Conservation (phyloP, 2,113 vertebrate species). For the Cebidichthys violaceus region DNA sequence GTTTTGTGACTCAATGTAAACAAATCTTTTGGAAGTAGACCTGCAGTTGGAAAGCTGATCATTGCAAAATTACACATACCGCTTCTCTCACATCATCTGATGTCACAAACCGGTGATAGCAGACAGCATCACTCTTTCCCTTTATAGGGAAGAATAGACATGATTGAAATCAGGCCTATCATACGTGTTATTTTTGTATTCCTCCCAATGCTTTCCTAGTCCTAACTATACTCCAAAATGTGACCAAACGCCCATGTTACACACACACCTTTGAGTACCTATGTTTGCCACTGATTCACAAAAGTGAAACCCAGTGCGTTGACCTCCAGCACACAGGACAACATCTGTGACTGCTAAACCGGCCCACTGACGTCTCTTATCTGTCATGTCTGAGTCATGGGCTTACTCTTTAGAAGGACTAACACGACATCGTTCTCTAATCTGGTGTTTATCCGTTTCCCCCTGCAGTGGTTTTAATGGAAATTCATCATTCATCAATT, state of each 20-base stretch:
- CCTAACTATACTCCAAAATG: background rate
- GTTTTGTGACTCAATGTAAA: background rate
- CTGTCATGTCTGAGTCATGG: constrained; percentile 29
- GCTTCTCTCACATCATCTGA: background rate
- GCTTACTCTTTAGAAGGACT: constrained; percentile 8
- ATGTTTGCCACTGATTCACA: background rate
- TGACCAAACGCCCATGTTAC: background rate
- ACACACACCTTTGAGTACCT: background rate
- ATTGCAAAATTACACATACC: background rate
- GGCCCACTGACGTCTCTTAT: background rate
- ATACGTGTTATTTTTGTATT: background rate
- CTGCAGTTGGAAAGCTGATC: background rate
- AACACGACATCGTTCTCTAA: constrained; percentile 22
- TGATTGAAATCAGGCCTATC: background rate
- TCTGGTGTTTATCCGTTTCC: constrained; percentile 48
- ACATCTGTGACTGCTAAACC: background rate
- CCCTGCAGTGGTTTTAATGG: constrained; percentile 41
- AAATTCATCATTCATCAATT: background rate
- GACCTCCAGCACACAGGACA: constrained; percentile 12
- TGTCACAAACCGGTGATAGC: background rate
- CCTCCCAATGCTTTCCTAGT: background rate
- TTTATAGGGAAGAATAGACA: background rate
- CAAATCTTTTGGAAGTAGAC: background rate
- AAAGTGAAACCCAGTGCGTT: background rate
- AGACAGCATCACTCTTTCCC: background rate